Evolutionary conservation across 1,140 invertebrate species (phyloP).

Genomic region (Megalonaias nervosa): DNA sequence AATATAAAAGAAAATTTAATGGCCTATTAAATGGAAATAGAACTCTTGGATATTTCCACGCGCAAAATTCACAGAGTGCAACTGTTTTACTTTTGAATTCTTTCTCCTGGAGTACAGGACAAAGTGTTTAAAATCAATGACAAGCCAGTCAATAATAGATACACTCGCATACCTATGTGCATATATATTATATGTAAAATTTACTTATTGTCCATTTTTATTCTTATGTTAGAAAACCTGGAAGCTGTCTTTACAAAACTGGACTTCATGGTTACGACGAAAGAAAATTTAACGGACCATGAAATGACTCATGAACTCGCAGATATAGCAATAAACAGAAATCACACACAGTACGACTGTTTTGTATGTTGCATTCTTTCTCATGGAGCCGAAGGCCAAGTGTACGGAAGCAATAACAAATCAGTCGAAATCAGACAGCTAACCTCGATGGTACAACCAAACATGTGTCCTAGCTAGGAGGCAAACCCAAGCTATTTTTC

Average conservation of each 20-base stretch:
- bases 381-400: constrained; percentile 57
- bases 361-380: constrained; percentile 62
- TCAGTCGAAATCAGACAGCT: constrained; percentile 52
- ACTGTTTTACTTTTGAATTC: no score
- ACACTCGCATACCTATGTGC: no score
- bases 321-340: constrained; percentile 21
- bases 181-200: no score
- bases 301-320: constrained; percentile 31
- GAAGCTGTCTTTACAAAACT: constrained; percentile 43
- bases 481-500: no score
- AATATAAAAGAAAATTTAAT: no score
- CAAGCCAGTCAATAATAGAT: no score
- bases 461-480: no score
- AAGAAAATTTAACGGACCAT: constrained; percentile 34
- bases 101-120: no score
- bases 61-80: no score
- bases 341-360: constrained; percentile 52
- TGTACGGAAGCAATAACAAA: constrained; percentile 60
- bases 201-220: background rate
- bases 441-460: constrained; percentile 55
- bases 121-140: no score
- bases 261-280: constrained; percentile 33
- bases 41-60: no score
- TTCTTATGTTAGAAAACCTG: constrained; percentile 48
- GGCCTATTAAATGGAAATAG: no score